Evolutionary conservation across 1,140 invertebrate species (phyloP).

Genomic region (Drosophila pandora): DNA sequence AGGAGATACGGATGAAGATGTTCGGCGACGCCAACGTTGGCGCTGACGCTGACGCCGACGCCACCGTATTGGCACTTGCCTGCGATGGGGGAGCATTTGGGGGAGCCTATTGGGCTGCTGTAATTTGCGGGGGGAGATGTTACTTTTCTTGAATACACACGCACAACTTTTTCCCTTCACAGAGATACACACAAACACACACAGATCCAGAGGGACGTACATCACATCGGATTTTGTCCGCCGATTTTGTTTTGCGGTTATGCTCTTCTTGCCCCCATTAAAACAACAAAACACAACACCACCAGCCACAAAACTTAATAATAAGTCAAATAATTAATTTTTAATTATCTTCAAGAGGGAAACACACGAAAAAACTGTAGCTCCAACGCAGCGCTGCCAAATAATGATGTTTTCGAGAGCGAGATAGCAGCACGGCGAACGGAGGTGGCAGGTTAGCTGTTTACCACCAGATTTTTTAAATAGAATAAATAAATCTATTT

Average conservation of each 20-base stretch:
- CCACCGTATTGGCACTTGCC: conserved; percentile 55
- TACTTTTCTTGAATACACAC: conserved; percentile 79
- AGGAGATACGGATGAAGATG: conserved; percentile 74
- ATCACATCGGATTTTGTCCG: conserved; percentile 62
- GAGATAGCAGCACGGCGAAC: conserved; percentile 30
- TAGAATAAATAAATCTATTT: not conserved
- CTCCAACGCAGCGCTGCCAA: conserved; percentile 55
- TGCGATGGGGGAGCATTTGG: not conserved
- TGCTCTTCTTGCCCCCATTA: conserved; percentile 42
- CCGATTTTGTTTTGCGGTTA: conserved; percentile 54
- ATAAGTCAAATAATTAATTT: conserved; percentile 81
- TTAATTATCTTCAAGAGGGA: conserved; percentile 74
- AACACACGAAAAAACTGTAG: conserved; percentile 73
- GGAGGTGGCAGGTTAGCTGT: not conserved
- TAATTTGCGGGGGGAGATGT: conserved; percentile 46
- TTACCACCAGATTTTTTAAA: not conserved
- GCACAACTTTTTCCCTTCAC: conserved; percentile 65
- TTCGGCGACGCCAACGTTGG: conserved; percentile 37
- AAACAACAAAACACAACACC: conserved; percentile 33
- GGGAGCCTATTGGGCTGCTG: conserved; percentile 18
- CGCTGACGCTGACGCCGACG: conserved; percentile 32
- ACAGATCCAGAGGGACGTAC: conserved; percentile 26
- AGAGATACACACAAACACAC: conserved; percentile 59
- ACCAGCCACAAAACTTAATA: conserved; percentile 68
- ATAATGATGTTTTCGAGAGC: conserved; percentile 67